Evolutionary conservation across 2,113 vertebrate species (phyloP), one percentile per base, ranked within the genome.

Genomic region (Ptilonorhynchus violaceus): DNA sequence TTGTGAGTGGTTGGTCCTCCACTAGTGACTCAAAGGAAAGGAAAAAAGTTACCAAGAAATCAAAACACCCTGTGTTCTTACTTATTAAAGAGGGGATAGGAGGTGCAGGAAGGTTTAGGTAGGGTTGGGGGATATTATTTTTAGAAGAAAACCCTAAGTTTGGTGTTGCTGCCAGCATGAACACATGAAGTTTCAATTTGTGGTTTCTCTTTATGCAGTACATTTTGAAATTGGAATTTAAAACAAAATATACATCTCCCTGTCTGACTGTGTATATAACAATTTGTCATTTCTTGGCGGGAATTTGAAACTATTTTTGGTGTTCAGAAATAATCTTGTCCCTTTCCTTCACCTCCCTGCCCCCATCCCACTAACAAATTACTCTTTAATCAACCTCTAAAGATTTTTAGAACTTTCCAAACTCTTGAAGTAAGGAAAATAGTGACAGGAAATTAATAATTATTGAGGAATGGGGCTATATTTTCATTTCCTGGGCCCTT

Each of bases 141-240:
- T 88, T 95, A 96, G 88, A 77, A 88, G 72, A 91, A 94, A 92
- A 74, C 5, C 0, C 1, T 53, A 83, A 52, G 63, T 68, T 81
- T 87, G 69, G 41, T 25, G 2, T 63, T 89, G 39, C 56, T 96
- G 89, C 90, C 93, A 94, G 70, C 62, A 47, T 28, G 88, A 95
- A 72, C 82, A 90, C 92, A 95, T 72, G 85, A 92, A 96, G 85
- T 91, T 97, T 97, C 95, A 95, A 97, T 97, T 97, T 97, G 97
- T 97, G 97, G 96, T 93, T 95, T 96, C 44, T 92, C 73, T 85
- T 92, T 63, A 81, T 78, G 79, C 49, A 88, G 89, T 42, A 35
- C 53, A 96, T 95, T 96, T 96, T 92, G 52, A 91, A 96, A 94
- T 17, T 73, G 95, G 93, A 96, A 96, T 96, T 95, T 91, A 81